Evolutionary conservation across 2,797 vertebrate genomes (phyloP).

Genomic region (Hoplostethus atlanticus): DNA sequence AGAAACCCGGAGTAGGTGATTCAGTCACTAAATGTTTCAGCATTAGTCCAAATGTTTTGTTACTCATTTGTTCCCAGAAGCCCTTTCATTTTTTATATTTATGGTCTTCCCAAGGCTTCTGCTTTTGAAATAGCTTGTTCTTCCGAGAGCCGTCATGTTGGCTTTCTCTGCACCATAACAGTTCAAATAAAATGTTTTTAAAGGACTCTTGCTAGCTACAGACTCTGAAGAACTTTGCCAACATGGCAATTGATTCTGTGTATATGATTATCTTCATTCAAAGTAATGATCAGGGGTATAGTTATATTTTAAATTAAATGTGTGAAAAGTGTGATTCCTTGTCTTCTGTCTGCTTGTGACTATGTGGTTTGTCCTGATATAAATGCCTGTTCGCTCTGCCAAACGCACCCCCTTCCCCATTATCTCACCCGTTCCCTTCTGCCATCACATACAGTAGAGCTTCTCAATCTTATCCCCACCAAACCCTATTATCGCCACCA

Average conservation of each 20-base stretch:
- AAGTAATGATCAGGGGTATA: not conserved
- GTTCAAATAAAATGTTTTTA: too few relatives aligned
- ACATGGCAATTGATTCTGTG: conserved; percentile 4
- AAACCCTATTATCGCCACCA: conserved; percentile 20
- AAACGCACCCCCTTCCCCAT: conserved; percentile 21
- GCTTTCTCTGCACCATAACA: too few relatives aligned
- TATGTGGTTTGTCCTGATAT: conserved; percentile 5
- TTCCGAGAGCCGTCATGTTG: too few relatives aligned
- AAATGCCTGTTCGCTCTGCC: conserved; percentile 14
- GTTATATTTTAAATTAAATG: not conserved
- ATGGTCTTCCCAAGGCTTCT: too few relatives aligned
- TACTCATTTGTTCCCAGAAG: too few relatives aligned
- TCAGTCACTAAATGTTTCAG: too few relatives aligned
- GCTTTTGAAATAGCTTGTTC: too few relatives aligned
- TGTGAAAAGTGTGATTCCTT: not conserved
- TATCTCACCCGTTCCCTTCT: conserved; percentile 39
- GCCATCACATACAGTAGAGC: conserved; percentile 16
- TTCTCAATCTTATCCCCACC: conserved; percentile 26
- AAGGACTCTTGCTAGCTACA: too few relatives aligned
- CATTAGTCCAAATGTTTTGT: too few relatives aligned
- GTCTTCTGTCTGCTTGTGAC: not conserved
- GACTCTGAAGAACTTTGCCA: not conserved
- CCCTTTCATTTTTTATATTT: too few relatives aligned
- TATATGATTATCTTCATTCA: not conserved
- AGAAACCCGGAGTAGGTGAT: too few relatives aligned